These are phyloP conservation scores for Spermophilus dauricus DNA, from an alignment of 2,113 vertebrate species.

Conservation along the genomic window DNA sequence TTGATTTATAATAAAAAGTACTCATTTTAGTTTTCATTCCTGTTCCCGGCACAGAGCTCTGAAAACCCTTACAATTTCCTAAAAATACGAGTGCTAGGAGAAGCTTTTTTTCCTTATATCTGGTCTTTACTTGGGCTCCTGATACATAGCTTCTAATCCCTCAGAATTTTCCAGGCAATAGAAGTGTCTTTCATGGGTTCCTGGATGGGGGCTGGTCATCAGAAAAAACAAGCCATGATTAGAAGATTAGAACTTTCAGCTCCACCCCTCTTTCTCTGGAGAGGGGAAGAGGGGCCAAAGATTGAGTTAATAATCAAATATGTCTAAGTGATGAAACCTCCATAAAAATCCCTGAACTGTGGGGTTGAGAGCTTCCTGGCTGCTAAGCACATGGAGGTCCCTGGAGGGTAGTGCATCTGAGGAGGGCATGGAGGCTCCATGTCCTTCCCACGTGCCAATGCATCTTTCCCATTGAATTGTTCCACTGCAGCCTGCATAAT, in stretches of 20 bases:
- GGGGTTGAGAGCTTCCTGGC: not conserved
- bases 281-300: not conserved
- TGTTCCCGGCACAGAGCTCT: not conserved
- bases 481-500: not conserved
- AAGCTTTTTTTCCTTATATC: not conserved
- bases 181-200: no score
- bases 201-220: not conserved
- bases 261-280: not conserved
- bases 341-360: not conserved
- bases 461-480: not conserved
- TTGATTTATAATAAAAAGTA: not conserved
- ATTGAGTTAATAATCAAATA: not conserved
- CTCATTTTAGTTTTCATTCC: not conserved
- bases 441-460: not conserved
- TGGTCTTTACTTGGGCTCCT: not conserved
- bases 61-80: not conserved
- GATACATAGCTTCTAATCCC: not conserved
- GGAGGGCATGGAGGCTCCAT: not conserved
- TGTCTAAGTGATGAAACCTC: not conserved
- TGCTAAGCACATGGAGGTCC: not conserved
- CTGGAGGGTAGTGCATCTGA: not conserved
- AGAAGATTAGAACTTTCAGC: not conserved
- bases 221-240: not conserved
- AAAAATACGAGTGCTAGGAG: not conserved
- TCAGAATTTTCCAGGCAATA: not conserved